These are phyloP conservation scores for Cybosia mesomella DNA, from an alignment of 2,888 invertebrate species.

Conservation along the genomic window DNA sequence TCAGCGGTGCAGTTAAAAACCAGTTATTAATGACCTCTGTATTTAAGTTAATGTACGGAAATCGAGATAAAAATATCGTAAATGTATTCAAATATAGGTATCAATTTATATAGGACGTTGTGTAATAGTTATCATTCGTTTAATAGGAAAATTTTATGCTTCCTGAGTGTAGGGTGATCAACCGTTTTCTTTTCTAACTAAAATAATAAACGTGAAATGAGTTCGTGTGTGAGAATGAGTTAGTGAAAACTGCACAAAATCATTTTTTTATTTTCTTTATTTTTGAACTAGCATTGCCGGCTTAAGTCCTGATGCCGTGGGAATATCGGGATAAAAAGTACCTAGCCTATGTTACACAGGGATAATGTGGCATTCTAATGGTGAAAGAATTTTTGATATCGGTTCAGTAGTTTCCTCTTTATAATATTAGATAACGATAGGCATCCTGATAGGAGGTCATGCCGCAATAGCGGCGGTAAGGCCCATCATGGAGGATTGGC, in stretches of 20 bases:
- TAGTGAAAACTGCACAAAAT: background rate
- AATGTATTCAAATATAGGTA: slow-evolving; percentile 31
- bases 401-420: too few relatives aligned
- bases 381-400: too few relatives aligned
- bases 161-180: slow-evolving; percentile 17
- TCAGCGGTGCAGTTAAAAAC: slow-evolving; percentile 25
- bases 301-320: too few relatives aligned
- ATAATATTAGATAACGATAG: too few relatives aligned
- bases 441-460: too few relatives aligned
- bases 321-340: too few relatives aligned
- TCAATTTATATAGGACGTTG: slow-evolving; percentile 43
- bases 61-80: slow-evolving; percentile 32
- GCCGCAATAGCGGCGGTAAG: too few relatives aligned
- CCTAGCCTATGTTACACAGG: too few relatives aligned
- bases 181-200: background rate
- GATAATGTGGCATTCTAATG: too few relatives aligned
- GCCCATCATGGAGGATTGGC: too few relatives aligned
- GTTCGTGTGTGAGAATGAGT: background rate
- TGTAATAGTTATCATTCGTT: slow-evolving; percentile 39
- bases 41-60: slow-evolving; percentile 39
- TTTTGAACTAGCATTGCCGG: too few relatives aligned
- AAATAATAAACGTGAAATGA: background rate
- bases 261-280: background rate
- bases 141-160: slow-evolving; percentile 41
- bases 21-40: slow-evolving; percentile 39